Conservation (phyloP, 2,113 vertebrate species). For the Platysteira castanea region DNA sequence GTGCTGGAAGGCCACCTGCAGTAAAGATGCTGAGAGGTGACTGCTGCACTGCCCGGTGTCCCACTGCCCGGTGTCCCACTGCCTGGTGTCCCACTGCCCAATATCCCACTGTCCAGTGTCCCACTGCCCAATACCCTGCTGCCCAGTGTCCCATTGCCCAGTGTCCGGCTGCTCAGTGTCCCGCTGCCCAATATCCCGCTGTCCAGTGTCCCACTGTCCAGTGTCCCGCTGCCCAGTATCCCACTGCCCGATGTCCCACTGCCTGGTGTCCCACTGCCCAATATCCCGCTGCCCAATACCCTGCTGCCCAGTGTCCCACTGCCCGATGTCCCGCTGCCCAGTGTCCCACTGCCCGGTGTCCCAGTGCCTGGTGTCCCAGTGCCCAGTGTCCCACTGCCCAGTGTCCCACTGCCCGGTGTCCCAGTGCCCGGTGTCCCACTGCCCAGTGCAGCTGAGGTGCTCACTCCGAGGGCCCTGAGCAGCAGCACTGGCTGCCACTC, state of each 20-base stretch:
- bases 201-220: background rate
- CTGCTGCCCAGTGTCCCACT: background rate
- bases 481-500: background rate
- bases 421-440: rapidly evolving
- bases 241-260: rapidly evolving
- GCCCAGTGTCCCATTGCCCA: rapidly evolving
- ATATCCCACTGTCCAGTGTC: rapidly evolving
- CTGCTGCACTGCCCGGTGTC: rapidly evolving
- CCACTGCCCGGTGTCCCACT: rapidly evolving
- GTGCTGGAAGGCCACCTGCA: background rate
- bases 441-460: background rate
- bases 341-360: rapidly evolving
- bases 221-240: rapidly evolving
- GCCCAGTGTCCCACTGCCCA: rapidly evolving
- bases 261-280: background rate
- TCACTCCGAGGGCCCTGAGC: rapidly evolving
- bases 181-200: background rate
- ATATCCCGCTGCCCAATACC: rapidly evolving
- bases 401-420: background rate
- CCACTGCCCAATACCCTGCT: rapidly evolving
- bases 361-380: rapidly evolving
- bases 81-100: rapidly evolving
- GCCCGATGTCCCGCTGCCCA: rapidly evolving
- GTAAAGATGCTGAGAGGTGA: rapidly evolving
- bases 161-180: background rate